Base-by-base conservation (phyloP, 1,140 invertebrate genomes). In the Lepidurus couesii region DNA sequence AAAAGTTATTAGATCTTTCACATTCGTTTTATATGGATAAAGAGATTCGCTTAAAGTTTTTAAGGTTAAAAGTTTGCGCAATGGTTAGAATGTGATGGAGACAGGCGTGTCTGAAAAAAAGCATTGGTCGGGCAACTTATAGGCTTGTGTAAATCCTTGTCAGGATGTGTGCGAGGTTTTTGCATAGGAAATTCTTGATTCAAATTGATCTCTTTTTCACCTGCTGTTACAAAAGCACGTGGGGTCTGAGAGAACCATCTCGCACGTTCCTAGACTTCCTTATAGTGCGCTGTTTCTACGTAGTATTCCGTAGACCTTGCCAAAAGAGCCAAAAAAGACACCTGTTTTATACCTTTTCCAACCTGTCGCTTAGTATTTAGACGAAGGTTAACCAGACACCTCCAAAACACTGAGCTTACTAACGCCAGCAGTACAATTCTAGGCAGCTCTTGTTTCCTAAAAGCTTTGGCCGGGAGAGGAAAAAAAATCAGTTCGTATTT, bases 181-280 rank as follows among this genome's bases (percentile, higher is more conserved):
- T 65, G 53, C 53, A 13, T 65, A 1, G 21, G 21, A 65, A 65
- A 65, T 65, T 65, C 53, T 65, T 13, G 53, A 65, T 65, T 7
- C 16, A 65, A 65, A 65, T 65, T 65, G 53, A 65, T 65, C n/a
- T n/a, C 53, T 65, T 65, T 65, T 65, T 21, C 53, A 65, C 53
- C 53, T 65, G 53, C 53, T 65, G 16, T n/a, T 65, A 16, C 16
- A 65, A 65, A 65, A 65, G 53, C 13, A 65, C 13, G 53, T 16
- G 53, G 53, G 21, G 6, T 65, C 21, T n/a, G 7, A 13, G 8
- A 65, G 53, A 65, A 21, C 21, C 53, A 65, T 65, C 53, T n/a
- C 13, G 53, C 53, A 65, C 53, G 16, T 65, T 7, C 53, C 21
- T 65, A 65, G 53, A 13, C 21, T 65, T 21, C 53, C 21, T 47